These are phyloP conservation scores for Enteromius radiatus DNA, from an alignment of 2,797 vertebrate species.

Conservation along the genomic window DNA sequence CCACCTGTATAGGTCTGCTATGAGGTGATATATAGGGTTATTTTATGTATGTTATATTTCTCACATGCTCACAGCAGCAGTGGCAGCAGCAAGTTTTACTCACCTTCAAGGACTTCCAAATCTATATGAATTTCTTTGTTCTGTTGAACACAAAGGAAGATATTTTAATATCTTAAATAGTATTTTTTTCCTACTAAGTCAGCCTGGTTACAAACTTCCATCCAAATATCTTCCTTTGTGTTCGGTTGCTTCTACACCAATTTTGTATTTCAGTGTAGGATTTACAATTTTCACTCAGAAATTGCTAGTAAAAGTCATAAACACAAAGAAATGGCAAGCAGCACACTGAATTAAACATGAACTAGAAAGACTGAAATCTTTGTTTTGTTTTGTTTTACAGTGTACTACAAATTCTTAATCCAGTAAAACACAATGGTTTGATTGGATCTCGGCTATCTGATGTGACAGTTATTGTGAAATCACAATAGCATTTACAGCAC, in stretches of 20 bases:
- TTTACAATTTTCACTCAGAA: neutral
- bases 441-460: neutral
- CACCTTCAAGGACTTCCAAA: too few relatives aligned
- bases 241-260: neutral
- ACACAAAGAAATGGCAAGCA: neutral
- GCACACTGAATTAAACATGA: neutral
- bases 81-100: too few relatives aligned
- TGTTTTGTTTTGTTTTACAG: neutral
- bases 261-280: neutral
- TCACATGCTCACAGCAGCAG: too few relatives aligned
- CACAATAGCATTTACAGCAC: slow-evolving; percentile 44
- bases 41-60: too few relatives aligned
- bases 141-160: too few relatives aligned
- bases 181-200: too few relatives aligned
- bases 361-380: neutral
- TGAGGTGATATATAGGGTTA: too few relatives aligned
- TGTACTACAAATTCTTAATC: neutral
- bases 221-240: too few relatives aligned
- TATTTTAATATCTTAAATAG: too few relatives aligned
- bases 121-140: too few relatives aligned
- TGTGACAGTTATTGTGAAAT: slow-evolving; percentile 2
- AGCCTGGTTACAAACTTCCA: too few relatives aligned
- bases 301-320: neutral
- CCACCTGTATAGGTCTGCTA: too few relatives aligned
- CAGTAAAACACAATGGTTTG: neutral